Base-by-base conservation (phyloP, 2,888 invertebrate genomes). In the Ryuthela nishihirai region DNA sequence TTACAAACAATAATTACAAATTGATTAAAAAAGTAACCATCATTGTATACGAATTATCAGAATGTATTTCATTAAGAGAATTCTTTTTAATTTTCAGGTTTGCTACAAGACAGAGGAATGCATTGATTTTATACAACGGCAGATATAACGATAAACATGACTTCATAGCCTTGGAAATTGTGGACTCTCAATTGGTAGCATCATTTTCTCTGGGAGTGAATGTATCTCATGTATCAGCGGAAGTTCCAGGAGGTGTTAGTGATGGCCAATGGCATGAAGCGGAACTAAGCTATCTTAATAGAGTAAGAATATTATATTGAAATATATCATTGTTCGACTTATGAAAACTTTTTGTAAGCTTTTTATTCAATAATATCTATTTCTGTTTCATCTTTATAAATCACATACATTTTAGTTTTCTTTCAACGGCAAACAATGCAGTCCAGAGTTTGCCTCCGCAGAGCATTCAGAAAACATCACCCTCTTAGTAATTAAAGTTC, bases 111-210 rank as follows among this genome's bases (percentile, higher is more conserved):
- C 79, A 84, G 17, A 80, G 83, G 6, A 85, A 91, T 66, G 95
- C 92, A 0, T 75, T 97, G 0, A 76, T 97, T 0, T 78, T 97
- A 0, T 97, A 97, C 79, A 97, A 97, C 74, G 97, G 97, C 0
- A 82, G 97, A 0, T 97, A 94, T 76, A 95, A 95, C 74, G 93
- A 94, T 72, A 81, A 87, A 1, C 93, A 95, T 71, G 97, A 97
- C 75, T 97, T 94, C 72, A 80, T 97, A 17, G 87, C 94, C 0
- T 75, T 97, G 38, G 94, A 95, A 75, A 81, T 93, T 10, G 77
- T 88, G 0, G 80, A 85, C 45, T 72, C 72, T 12, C 81, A 84
- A 0, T 82, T 83, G 12, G 77, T 94, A 0, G 93, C 95, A 76
- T 88, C 90, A 0, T 95, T 89, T 72, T 90, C 88, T 0, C 77